Evolutionary conservation across 2,113 vertebrate genomes (phyloP), one percentile per base, ranked within the genome.

Genomic region (Neogobius melanostomus): DNA sequence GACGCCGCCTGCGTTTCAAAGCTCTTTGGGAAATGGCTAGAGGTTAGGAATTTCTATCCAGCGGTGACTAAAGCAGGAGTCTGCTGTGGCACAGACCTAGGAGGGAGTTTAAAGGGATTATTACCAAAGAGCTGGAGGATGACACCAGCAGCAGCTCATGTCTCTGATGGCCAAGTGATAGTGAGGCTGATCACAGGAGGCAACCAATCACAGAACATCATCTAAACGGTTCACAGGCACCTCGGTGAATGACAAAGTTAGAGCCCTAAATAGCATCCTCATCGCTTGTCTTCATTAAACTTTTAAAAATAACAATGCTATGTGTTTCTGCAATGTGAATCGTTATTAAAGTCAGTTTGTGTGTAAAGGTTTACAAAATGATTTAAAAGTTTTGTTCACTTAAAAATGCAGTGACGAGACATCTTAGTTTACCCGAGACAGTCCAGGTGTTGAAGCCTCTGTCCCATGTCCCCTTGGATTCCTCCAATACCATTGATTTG

Each of bases 1-100:
- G 79, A 81, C 83, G 61, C 60, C 0, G 71, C 66, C 70, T 85
- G 59, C 68, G 72, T 83, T 82, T 82, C 81, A 85, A 74, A 85
- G 81, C 69, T 64, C 69, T 77, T 74, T 76, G 68, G 81, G 71
- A 76, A 85, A 71, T 76, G 80, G 83, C 81, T 83, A 84, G 81
- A 82, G 83, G 81, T 82, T 76, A 76, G 63, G 79, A 76, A 78
- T 84, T 82, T 80, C 81, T 83, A 64, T 82, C 74, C 83, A 74
- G 79, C 74, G 66, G 72, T 47, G 76, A 84, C 81, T 66, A 62
- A 72, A 82, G 80, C 51, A 56, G 36, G 63, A 75, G 71, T 64
- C 82, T 48, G n/a, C 46, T 46, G 69, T 51, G 64, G 42, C 8
- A n/a, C 17, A 52, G 64, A 65, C 63, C 69, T 74, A 72, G 59